A percentile compares a stretch with the other conserved stretches of the same genome.
Evolutionary conservation across 2,797 vertebrate species (phyloP).

Genomic region (Pagetopsis macropterus): DNA sequence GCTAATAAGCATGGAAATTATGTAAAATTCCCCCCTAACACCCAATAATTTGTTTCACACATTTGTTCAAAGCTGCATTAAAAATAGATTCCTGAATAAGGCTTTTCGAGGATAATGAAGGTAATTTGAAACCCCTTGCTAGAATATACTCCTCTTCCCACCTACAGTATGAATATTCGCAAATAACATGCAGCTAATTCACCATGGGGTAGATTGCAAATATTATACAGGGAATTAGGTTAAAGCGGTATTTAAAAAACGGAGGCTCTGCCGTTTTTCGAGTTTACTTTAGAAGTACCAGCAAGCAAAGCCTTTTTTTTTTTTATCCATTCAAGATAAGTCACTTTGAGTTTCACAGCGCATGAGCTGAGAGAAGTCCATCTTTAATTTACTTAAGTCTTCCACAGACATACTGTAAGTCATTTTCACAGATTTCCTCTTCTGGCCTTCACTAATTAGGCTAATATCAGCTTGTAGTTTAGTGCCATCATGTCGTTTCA

Average conservation of each 20-base stretch:
- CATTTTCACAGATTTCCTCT: constrained; percentile 25
- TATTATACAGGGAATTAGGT: constrained; percentile 39
- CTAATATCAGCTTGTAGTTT: constrained; percentile 45
- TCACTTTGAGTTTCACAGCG: constrained; percentile 10
- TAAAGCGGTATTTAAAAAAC: constrained; percentile 41
- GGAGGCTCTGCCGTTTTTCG: background rate
- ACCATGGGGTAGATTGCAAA: constrained; percentile 37
- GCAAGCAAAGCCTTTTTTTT: background rate
- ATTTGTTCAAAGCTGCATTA: constrained; percentile 46
- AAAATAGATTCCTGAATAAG: constrained; percentile 59
- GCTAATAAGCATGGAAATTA: constrained; percentile 48
- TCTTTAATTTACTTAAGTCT: constrained; percentile 27
- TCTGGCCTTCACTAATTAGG: constrained; percentile 49
- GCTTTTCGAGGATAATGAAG: constrained; percentile 58
- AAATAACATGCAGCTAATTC: constrained; percentile 44
- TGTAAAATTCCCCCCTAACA: constrained; percentile 35
- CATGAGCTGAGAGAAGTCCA: constrained; percentile 9
- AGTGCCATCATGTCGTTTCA: constrained; percentile 25
- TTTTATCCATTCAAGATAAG: background rate
- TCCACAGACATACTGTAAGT: background rate
- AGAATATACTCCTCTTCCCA: constrained; percentile 35
- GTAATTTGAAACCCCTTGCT: constrained; percentile 45
- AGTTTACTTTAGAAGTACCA: constrained; percentile 24
- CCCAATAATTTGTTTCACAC: constrained; percentile 38
- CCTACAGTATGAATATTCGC: constrained; percentile 35